Percentiles rank a stretch among this genome's conserved stretches.
These are phyloP conservation scores for Lepus oiostolus DNA, from an alignment of 2,797 vertebrate genomes.

Conservation along the genomic window DNA sequence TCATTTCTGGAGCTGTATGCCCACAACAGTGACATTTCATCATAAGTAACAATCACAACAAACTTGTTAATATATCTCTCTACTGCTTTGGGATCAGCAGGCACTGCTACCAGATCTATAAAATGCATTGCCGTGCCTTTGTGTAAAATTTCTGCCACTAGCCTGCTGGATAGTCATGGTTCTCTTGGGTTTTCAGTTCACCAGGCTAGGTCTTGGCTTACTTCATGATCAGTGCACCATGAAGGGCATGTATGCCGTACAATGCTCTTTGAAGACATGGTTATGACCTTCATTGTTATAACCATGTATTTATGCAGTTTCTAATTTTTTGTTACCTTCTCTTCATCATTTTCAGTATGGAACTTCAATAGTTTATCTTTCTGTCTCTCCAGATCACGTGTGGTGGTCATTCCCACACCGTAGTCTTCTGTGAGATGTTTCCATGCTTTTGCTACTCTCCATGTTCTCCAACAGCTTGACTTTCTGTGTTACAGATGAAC, in stretches of 20 bases:
- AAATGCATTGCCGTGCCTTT: background rate
- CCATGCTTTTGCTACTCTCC: background rate
- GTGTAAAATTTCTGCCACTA: background rate
- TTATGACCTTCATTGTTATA: background rate
- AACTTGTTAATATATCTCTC: background rate
- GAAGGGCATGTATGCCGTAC: background rate
- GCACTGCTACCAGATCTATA: background rate
- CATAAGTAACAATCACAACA: background rate
- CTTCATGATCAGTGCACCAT: background rate
- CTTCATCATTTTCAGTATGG: background rate
- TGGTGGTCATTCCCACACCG: too few relatives aligned
- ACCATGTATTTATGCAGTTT: background rate
- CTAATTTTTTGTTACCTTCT: background rate
- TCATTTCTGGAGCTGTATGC: background rate
- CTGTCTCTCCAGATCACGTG: background rate
- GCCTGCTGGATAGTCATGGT: background rate
- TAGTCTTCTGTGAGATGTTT: too few relatives aligned
- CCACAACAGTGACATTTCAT: background rate
- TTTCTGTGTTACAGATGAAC: background rate
- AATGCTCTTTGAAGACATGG: background rate
- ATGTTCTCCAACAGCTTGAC: background rate
- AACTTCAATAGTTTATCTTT: background rate
- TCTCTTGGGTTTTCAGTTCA: background rate
- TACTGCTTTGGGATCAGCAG: background rate
- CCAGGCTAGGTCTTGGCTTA: too few relatives aligned